These are phyloP conservation scores for human (Homo sapiens) DNA, from an alignment of 2,113 vertebrate species.

Conservation along the genomic window GRCh38 chr4:35585001-35585500, in stretches of 20 bases:
- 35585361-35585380: neutral
- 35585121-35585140: neutral
- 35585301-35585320: neutral
- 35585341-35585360: neutral
- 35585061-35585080: neutral
- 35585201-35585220: neutral
- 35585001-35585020: too few relatives aligned
- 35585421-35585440: neutral
- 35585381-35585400: neutral
- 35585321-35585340: neutral
- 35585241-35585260: neutral
- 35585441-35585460: neutral
- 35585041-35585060: too few relatives aligned
- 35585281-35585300: neutral
- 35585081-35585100: neutral
- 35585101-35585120: neutral
- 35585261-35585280: neutral
- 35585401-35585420: neutral
- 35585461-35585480: neutral
- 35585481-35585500: neutral
- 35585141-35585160: neutral
- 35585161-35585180: neutral
- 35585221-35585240: neutral
- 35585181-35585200: neutral
- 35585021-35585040: too few relatives aligned